A percentile compares a stretch with the other conserved stretches of the same genome.
phyloP scores from a whole-genome alignment of 2,888 invertebrate species.

The Tachina grossa region DNA sequence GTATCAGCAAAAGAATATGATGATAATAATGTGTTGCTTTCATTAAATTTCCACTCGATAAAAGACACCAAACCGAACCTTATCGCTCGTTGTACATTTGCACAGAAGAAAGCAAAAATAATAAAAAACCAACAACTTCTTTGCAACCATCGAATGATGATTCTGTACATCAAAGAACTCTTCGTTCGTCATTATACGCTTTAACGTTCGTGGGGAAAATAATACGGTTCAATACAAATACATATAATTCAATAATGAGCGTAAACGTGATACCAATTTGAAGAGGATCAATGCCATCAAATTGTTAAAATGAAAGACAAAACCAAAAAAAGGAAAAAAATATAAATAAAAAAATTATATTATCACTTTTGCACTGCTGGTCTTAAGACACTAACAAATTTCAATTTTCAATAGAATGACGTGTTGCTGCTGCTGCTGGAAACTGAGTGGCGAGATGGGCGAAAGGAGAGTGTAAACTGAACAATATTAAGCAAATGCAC shows the following conservation, averaged over 20 bases:
- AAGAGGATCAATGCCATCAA: conserved; percentile 64
- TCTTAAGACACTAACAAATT: conserved; percentile 2
- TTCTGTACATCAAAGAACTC: conserved; percentile 7
- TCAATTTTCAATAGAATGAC: background rate
- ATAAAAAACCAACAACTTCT: background rate
- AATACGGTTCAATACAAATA: conserved; percentile 55
- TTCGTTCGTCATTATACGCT: conserved; percentile 6
- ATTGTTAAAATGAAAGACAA: conserved; percentile 37
- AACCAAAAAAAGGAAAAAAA: too few relatives aligned
- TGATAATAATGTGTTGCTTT: conserved; percentile 51
- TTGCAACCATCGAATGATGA: background rate
- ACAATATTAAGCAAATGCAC: conserved; percentile 24
- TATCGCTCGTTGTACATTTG: background rate
- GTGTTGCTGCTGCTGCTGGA: conserved; percentile 3
- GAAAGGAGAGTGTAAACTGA: conserved; percentile 21
- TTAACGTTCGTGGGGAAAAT: conserved; percentile 22
- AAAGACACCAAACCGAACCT: conserved; percentile 16
- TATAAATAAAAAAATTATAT: background rate
- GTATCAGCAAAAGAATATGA: conserved; percentile 32
- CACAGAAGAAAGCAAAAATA: background rate
- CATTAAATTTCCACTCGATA: conserved; percentile 45
- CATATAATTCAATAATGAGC: conserved; percentile 61
- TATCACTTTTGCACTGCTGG: conserved; percentile 45
- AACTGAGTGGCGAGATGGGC: conserved; percentile 10
- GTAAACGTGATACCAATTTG: conserved; percentile 68